Percentiles rank a stretch among this genome's conserved stretches.
Conservation (phyloP, 2,797 vertebrate genomes). For the Rhyacichthys aspro region DNA sequence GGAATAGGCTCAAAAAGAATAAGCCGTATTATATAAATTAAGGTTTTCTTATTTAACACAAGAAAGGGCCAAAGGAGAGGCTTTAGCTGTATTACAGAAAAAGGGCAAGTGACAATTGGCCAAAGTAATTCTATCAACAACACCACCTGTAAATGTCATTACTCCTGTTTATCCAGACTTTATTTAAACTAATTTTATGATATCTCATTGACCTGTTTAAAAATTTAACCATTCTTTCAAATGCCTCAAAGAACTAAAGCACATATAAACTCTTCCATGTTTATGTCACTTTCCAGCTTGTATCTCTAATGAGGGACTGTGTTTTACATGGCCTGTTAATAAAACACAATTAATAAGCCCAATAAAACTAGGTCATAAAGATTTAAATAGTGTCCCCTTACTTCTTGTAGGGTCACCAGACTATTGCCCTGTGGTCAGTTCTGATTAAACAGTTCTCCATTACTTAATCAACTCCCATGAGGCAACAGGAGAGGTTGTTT, state of each 20-base stretch:
- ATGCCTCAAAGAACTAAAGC: not conserved
- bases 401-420: conserved; percentile 27
- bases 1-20: too few relatives aligned
- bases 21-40: too few relatives aligned
- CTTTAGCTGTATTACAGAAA: too few relatives aligned
- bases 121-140: too few relatives aligned
- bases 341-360: conserved; percentile 28
- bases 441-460: conserved; percentile 37
- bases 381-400: conserved; percentile 10
- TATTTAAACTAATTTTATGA: too few relatives aligned
- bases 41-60: too few relatives aligned
- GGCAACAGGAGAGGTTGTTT: conserved; percentile 16
- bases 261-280: conserved; percentile 5
- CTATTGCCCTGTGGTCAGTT: conserved; percentile 17
- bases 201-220: too few relatives aligned
- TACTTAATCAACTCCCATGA: conserved; percentile 3
- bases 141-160: too few relatives aligned
- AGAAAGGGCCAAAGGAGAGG: too few relatives aligned
- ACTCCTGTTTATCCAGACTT: too few relatives aligned
- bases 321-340: conserved; percentile 32
- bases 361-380: not conserved
- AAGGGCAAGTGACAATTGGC: too few relatives aligned
- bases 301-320: conserved; percentile 7
- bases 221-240: not conserved
- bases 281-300: conserved; percentile 19